Evolutionary conservation across 1,140 invertebrate genomes (phyloP), one percentile per base, ranked within the genome.

Genomic region (Dreissena rostriformis): DNA sequence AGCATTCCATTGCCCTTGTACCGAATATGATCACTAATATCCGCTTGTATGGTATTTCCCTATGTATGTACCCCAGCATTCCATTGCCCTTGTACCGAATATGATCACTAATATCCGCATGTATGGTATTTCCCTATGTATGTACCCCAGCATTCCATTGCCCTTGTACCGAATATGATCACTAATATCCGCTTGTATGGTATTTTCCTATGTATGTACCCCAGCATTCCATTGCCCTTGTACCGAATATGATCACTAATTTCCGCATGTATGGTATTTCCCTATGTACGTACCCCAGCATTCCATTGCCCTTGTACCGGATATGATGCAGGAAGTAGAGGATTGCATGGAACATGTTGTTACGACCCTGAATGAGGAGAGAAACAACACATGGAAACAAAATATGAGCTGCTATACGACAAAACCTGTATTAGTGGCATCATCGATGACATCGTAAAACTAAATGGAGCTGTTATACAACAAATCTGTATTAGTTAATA

Each of bases 271-370:
- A 17, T 78, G 14, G 15, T 39, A 61, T 12, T 39, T 39, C 0
- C 71, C 7, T 24, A 19, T 52, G 7, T 14, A 90, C 88, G 91
- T 89, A 94, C 94, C 94, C 96, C 28, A 97, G 92, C 94, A 96
- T 96, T 52, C 96, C 96, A 89, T 96, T 95, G 89, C 97, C 95
- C 88, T 96, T 95, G 10, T 94, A 95, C 82, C 96, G 96, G 51
- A 97, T 95, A 82, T 96, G 95, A 90, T 97, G 95, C 0, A 97
- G 92, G 92, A 97, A 97, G 70, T 97, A 94, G 52, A 97, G 92
- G 10, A 97, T 94, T 8, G 96, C 96, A 88, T 97, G 96, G 88
- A 97, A 97, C 75, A 97, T 93, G 92, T 97, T 97, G 92, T 97
- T 97, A 71, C 96, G 94, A 66, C 97, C 97, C 95, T 97, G 93